These are phyloP conservation scores for Ptychochromis oligacanthus DNA, from an alignment of 2,113 vertebrate species.

Conservation along the genomic window DNA sequence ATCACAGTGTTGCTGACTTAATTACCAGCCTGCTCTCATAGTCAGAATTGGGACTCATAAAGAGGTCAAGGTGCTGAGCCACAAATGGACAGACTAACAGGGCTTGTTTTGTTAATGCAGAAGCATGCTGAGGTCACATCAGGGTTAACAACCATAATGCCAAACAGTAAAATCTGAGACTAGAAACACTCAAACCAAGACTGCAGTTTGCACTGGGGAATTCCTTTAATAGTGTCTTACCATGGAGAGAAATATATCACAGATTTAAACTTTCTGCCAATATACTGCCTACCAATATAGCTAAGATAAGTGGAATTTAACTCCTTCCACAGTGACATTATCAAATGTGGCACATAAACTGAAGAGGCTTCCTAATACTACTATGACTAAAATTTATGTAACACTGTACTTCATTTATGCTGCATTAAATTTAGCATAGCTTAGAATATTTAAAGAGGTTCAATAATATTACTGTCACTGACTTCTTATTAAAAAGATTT, in stretches of 20 bases:
- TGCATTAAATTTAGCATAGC: background rate
- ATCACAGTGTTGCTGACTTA: background rate
- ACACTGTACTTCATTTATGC: background rate
- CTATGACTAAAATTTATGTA: background rate
- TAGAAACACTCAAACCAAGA: background rate
- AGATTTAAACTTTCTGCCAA: background rate
- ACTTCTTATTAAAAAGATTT: no score
- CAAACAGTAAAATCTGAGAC: constrained; percentile 32
- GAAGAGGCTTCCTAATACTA: background rate
- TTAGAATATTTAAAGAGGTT: background rate
- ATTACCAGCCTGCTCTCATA: background rate
- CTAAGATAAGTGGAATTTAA: background rate
- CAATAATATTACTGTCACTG: background rate
- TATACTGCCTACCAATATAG: no score
- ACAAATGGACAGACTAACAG: constrained; percentile 33
- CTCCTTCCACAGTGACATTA: background rate
- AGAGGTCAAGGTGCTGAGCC: constrained; percentile 34
- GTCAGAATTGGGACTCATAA: constrained; percentile 24
- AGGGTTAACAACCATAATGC: constrained; percentile 47
- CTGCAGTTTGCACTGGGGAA: background rate
- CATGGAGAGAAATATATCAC: background rate
- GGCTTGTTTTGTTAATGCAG: constrained; percentile 7
- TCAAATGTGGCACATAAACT: background rate
- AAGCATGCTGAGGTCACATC: constrained; percentile 26
- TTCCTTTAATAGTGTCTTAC: background rate